phyloP scores from a whole-genome alignment of 2,797 vertebrate species.

The Mallotus villosus region DNA sequence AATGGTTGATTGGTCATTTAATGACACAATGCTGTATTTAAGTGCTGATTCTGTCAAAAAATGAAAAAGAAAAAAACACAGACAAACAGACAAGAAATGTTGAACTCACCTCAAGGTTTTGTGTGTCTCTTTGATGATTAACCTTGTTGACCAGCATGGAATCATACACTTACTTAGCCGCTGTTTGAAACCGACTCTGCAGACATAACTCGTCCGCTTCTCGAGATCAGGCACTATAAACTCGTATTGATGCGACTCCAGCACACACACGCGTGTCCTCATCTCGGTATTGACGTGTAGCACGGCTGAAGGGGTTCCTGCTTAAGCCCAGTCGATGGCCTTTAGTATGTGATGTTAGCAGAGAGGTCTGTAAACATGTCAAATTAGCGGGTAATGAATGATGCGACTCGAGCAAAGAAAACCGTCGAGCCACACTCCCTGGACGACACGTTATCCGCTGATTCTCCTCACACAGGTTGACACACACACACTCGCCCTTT shows the following conservation, averaged over 20 bases:
- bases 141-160: slow-evolving; percentile 17
- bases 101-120: slow-evolving; percentile 51
- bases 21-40: slow-evolving; percentile 90
- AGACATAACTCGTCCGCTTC: slow-evolving; percentile 81
- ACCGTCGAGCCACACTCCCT: slow-evolving; percentile 65
- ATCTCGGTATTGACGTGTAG: slow-evolving; percentile 68
- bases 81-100: slow-evolving; percentile 75
- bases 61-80: slow-evolving; percentile 57
- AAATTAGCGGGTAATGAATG: slow-evolving; percentile 81
- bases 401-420: slow-evolving; percentile 62
- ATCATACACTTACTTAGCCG: slow-evolving; percentile 60
- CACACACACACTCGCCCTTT: too few species aligned
- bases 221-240: slow-evolving; percentile 70
- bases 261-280: slow-evolving; percentile 48
- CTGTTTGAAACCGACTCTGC: slow-evolving; percentile 54
- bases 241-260: slow-evolving; percentile 72
- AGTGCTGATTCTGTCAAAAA: slow-evolving; percentile 88
- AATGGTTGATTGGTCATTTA: slow-evolving; percentile 90
- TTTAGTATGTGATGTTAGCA: slow-evolving; percentile 80
- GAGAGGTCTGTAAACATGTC: slow-evolving; percentile 79
- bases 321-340: slow-evolving; percentile 78
- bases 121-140: neutral
- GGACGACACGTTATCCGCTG: slow-evolving; percentile 71
- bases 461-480: neutral
- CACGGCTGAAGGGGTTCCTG: slow-evolving; percentile 73